Evolutionary conservation across 2,888 invertebrate genomes (phyloP).

Genomic region (Iphiclides podalirius): DNA sequence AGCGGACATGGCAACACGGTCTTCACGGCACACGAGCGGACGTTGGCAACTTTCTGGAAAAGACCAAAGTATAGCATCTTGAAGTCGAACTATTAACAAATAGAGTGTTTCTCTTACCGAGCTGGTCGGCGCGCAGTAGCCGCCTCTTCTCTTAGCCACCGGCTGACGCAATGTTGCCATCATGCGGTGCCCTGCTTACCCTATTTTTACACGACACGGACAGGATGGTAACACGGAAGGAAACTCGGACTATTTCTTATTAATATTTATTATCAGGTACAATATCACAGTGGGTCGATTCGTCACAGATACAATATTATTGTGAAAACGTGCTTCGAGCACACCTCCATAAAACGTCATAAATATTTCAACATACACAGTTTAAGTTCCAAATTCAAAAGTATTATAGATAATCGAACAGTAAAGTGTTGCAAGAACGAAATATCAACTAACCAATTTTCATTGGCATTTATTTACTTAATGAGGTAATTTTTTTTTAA

Average conservation of each 20-base stretch:
- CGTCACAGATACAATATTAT: slow-evolving; percentile 10
- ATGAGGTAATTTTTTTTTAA: no score
- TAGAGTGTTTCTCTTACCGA: slow-evolving; percentile 43
- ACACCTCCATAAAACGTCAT: no score
- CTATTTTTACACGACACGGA: slow-evolving; percentile 18
- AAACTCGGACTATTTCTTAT: slow-evolving; percentile 35
- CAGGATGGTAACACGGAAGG: slow-evolving; percentile 29
- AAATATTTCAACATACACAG: no score
- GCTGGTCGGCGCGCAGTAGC: slow-evolving; percentile 40
- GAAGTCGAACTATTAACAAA: slow-evolving; percentile 38
- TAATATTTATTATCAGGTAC: slow-evolving; percentile 35
- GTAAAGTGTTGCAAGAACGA: not conserved
- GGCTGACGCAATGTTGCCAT: slow-evolving; percentile 4
- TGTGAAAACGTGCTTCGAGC: not conserved
- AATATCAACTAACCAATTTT: no score
- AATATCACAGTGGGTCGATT: slow-evolving; percentile 34
- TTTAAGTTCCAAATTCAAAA: no score
- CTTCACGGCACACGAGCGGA: not conserved
- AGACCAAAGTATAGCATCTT: slow-evolving; percentile 69
- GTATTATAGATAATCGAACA: no score
- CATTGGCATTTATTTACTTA: no score
- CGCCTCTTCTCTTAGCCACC: slow-evolving; percentile 29
- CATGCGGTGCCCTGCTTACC: slow-evolving; percentile 8
- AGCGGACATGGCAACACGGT: slow-evolving; percentile 2
- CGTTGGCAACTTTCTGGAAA: slow-evolving; percentile 51